Evolutionary conservation across 2,888 invertebrate genomes (phyloP).

Genomic region (Macrosiphum euphorbiae): DNA sequence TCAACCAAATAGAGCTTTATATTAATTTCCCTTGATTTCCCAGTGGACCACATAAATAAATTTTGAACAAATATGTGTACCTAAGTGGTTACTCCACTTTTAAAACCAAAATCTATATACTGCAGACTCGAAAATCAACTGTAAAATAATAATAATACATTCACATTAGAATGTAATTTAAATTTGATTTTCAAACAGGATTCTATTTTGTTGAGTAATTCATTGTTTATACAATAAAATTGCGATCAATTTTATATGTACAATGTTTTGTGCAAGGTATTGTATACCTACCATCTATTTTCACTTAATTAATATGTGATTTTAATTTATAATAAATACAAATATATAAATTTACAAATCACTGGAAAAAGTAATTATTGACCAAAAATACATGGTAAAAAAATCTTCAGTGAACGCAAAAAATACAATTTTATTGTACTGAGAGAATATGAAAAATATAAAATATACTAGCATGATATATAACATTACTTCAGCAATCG

Average conservation of each 20-base stretch:
- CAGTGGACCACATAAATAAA: neutral
- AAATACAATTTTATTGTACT: neutral
- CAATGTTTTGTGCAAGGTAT: neutral
- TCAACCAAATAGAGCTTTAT: neutral
- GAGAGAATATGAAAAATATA: neutral
- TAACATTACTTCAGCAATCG: neutral
- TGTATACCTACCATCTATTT: neutral
- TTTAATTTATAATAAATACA: neutral
- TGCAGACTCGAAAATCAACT: neutral
- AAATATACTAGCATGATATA: neutral
- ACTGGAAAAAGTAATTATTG: neutral
- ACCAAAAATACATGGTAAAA: neutral
- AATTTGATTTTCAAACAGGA: neutral
- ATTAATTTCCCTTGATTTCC: neutral
- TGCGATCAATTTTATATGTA: neutral
- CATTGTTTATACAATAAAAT: neutral
- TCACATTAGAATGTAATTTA: neutral
- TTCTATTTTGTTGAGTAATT: neutral
- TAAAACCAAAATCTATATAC: neutral
- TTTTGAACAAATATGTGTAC: neutral
- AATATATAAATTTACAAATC: neutral
- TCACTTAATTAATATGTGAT: neutral
- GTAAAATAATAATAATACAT: neutral
- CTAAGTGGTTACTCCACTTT: neutral
- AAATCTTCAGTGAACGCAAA: neutral